A percentile compares a stretch with the other conserved stretches of the same genome.
These are phyloP conservation scores for Holocentrus rufus DNA, from an alignment of 2,797 vertebrate genomes.

Conservation along the genomic window DNA sequence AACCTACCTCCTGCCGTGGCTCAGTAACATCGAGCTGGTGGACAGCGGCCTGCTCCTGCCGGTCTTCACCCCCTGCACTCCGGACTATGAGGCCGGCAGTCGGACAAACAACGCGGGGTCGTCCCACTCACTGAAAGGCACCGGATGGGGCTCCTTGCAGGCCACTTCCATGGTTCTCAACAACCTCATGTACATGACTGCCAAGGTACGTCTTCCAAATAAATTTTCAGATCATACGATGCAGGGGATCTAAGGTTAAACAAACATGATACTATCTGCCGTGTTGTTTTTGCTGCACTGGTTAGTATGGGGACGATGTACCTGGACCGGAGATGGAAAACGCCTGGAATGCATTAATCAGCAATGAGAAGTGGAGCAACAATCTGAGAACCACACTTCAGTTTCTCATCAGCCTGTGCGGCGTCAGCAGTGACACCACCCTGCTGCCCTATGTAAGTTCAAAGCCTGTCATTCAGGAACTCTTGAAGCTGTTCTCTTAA, in stretches of 20 bases:
- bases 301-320: constrained; percentile 95
- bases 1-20: constrained; percentile 96
- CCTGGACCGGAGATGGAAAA: constrained; percentile 98
- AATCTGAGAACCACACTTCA: constrained; percentile 94
- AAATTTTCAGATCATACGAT: too few species aligned
- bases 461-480: constrained; percentile 35
- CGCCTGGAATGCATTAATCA: constrained; percentile 94
- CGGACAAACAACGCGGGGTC: constrained; percentile 76
- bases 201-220: constrained; percentile 84
- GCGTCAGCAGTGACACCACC: constrained; percentile 95
- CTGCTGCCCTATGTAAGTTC: constrained; percentile 90
- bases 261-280: neutral
- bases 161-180: constrained; percentile 96
- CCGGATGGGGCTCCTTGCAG: constrained; percentile 95
- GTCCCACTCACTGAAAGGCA: constrained; percentile 87
- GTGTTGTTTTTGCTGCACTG: constrained; percentile 9
- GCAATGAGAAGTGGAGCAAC: constrained; percentile 96
- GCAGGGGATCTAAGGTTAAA: neutral
- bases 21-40: constrained; percentile 94
- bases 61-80: constrained; percentile 86
- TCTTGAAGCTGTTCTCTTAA: neutral
- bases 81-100: constrained; percentile 86
- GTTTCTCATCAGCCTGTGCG: constrained; percentile 96
- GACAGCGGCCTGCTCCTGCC: constrained; percentile 91
- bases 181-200: constrained; percentile 99